These are phyloP conservation scores for Cavia porcellus DNA, from an alignment of 2,113 vertebrate genomes.

Conservation along the genomic window DNA sequence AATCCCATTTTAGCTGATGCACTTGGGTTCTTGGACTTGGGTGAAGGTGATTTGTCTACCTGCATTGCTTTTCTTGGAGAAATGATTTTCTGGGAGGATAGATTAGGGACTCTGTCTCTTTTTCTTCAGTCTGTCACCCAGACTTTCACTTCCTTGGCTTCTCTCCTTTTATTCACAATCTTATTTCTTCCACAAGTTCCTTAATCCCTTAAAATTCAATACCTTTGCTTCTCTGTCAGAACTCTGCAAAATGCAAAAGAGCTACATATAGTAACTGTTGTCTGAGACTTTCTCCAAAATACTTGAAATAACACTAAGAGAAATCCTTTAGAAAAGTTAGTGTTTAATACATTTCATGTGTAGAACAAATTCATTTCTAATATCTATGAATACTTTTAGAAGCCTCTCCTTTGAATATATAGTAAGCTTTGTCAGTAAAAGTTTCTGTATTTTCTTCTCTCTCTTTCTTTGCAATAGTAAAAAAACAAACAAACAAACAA, in stretches of 20 bases:
- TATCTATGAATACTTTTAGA: slow-evolving; percentile 18
- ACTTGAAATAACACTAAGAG: background rate
- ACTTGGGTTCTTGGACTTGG: background rate
- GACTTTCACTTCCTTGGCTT: background rate
- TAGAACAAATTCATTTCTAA: slow-evolving; percentile 4
- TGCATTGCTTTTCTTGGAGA: background rate
- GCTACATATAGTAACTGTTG: background rate
- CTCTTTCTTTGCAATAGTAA: background rate
- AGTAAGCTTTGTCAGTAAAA: background rate
- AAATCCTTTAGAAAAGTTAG: background rate
- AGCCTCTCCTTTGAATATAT: background rate
- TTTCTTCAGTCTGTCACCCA: background rate
- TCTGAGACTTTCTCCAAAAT: background rate
- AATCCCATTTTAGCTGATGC: background rate
- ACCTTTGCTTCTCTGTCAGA: background rate
- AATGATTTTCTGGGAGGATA: background rate
- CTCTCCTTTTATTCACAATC: background rate
- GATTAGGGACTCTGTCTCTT: background rate
- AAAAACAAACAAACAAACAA: background rate
- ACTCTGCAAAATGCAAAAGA: background rate
- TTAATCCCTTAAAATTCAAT: background rate
- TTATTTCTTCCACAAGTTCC: background rate
- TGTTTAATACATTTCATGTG: background rate
- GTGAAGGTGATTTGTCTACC: background rate
- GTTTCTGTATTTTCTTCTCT: background rate